A percentile compares a stretch with the other conserved stretches of the same genome.
Conservation (phyloP, 2,113 vertebrate species). For the Manacus vitellinus region DNA sequence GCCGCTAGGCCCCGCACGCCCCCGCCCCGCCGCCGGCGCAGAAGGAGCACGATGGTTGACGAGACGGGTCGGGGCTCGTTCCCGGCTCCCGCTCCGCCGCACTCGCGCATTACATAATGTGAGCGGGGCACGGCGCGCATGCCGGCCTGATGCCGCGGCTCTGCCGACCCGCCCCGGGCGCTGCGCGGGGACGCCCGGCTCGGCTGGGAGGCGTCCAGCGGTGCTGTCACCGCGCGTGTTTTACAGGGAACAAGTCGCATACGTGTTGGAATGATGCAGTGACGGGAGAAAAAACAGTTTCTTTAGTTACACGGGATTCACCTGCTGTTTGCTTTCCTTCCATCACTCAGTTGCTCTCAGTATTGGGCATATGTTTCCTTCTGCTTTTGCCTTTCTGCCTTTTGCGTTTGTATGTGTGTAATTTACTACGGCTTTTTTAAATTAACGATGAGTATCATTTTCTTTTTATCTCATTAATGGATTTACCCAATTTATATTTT, state of each 20-base stretch:
- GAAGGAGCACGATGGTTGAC: not conserved
- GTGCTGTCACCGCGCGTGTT: fast-evolving
- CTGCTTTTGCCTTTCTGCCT: not conserved
- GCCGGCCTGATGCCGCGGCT: not conserved
- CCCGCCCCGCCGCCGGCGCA: not conserved
- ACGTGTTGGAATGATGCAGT: not conserved
- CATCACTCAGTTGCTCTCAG: not conserved
- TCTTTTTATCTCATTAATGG: not conserved
- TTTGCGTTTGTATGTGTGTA: not conserved
- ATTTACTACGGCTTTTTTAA: not conserved
- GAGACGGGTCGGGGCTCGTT: not conserved
- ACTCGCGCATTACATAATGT: not conserved
- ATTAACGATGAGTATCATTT: not conserved
- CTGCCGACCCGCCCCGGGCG: not conserved
- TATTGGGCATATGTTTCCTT: not conserved
- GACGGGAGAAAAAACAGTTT: not conserved
- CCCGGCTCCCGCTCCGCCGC: not conserved
- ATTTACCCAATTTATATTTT: not conserved
- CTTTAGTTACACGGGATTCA: not conserved
- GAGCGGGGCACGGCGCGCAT: not conserved
- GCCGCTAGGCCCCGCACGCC: not conserved
- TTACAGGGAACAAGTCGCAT: not conserved
- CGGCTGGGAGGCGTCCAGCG: fast-evolving
- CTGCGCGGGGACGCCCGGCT: fast-evolving
- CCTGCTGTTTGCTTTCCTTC: not conserved